Evolutionary conservation across 2,113 vertebrate genomes (phyloP).

Genomic region (Pseudorectes ferrugineus): DNA sequence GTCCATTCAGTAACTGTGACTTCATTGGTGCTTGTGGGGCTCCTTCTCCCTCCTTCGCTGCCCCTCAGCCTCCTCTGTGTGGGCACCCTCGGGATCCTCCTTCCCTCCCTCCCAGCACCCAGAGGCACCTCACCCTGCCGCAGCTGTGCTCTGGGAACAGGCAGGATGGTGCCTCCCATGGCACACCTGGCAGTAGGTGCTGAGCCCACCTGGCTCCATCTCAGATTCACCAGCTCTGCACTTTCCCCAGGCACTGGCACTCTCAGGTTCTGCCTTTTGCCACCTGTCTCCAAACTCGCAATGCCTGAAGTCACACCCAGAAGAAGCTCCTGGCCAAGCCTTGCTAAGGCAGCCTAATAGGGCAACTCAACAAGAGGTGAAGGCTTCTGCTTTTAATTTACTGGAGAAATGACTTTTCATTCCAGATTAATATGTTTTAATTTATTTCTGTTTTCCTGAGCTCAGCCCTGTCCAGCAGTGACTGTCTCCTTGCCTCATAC

Average conservation of each 20-base stretch:
- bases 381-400: conserved; percentile 25
- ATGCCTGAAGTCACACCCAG: not conserved
- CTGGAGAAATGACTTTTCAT: conserved; percentile 2
- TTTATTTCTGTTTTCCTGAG: conserved; percentile 46
- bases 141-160: not conserved
- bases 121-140: not conserved
- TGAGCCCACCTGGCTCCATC: not conserved
- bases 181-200: not conserved
- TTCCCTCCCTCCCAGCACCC: not conserved
- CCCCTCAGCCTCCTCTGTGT: not conserved
- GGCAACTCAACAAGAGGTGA: not conserved
- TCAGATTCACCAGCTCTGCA: not conserved
- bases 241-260: not conserved
- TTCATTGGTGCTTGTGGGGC: not conserved
- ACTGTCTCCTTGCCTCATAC: not conserved
- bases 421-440: conserved; percentile 53
- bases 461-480: not conserved
- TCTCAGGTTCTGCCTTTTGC: not conserved
- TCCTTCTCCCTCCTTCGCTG: not conserved
- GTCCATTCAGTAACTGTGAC: not conserved
- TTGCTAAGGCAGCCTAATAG: not conserved
- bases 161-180: not conserved
- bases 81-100: not conserved
- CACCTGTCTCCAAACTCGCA: not conserved
- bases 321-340: not conserved